Percentiles rank a stretch among this genome's conserved stretches.
Conservation (phyloP, 2,113 vertebrate species). For the Jaculus jaculus region DNA sequence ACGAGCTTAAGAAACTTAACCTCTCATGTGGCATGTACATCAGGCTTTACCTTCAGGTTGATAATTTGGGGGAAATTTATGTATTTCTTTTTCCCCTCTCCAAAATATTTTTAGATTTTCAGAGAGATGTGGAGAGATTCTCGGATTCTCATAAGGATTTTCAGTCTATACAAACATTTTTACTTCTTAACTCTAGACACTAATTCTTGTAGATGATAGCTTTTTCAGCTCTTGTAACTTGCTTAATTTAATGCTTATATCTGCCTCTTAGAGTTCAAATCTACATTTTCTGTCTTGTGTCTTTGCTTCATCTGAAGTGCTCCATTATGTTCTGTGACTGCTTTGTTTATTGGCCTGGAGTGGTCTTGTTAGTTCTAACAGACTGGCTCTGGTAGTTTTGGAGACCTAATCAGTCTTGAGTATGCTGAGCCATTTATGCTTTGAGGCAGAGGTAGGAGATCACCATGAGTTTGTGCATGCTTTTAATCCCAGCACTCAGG, state of each 20-base stretch:
- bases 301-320: slow-evolving; percentile 56
- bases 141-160: slow-evolving; percentile 65
- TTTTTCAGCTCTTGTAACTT: slow-evolving; percentile 59
- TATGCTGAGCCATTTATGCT: slow-evolving; percentile 49
- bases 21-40: slow-evolving; percentile 82
- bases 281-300: slow-evolving; percentile 66
- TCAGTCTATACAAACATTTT: slow-evolving; percentile 60
- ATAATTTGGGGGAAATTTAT: slow-evolving; percentile 73
- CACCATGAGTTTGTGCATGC: no score
- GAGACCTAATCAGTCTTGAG: slow-evolving; percentile 35
- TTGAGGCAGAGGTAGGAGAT: neutral
- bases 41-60: slow-evolving; percentile 76
- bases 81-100: slow-evolving; percentile 63
- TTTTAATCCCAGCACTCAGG: no score
- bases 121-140: slow-evolving; percentile 67
- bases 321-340: slow-evolving; percentile 58
- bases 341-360: slow-evolving; percentile 61
- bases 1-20: slow-evolving; percentile 83
- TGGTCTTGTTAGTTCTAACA: slow-evolving; percentile 49
- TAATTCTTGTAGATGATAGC: slow-evolving; percentile 63
- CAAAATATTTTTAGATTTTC: slow-evolving; percentile 70
- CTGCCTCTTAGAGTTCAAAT: slow-evolving; percentile 61
- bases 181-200: slow-evolving; percentile 57
- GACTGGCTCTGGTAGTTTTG: slow-evolving; percentile 27
- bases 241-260: slow-evolving; percentile 45